Conservation (phyloP, 1,140 invertebrate genomes). For the fruit fly (Drosophila melanogaster) region Release_6_plus_ISO1_MT NT_037436.4:1089001-1089500, state of each 20-base stretch:
- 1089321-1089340: constrained; percentile 58
- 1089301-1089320: constrained; percentile 68
- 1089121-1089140: constrained; percentile 84
- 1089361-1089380: constrained; percentile 71
- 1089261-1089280: neutral
- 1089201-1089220: constrained; percentile 6
- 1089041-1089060: constrained; percentile 57
- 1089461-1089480: too few relatives aligned
- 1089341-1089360: constrained; percentile 66
- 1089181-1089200: neutral
- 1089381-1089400: constrained; percentile 2
- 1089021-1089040: constrained; percentile 9
- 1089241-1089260: constrained; percentile 22
- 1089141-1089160: constrained; percentile 84
- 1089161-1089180: constrained; percentile 67
- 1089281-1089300: constrained; percentile 49
- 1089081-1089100: constrained; percentile 63
- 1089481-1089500: too few relatives aligned
- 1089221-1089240: constrained; percentile 45
- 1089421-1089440: neutral
- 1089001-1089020: constrained; percentile 1
- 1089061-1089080: constrained; percentile 76
- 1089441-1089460: neutral
- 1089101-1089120: constrained; percentile 83
- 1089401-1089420: too few relatives aligned